phyloP scores from a whole-genome alignment of 2,797 vertebrate species.

The Parauchenoglanis punctatus region DNA sequence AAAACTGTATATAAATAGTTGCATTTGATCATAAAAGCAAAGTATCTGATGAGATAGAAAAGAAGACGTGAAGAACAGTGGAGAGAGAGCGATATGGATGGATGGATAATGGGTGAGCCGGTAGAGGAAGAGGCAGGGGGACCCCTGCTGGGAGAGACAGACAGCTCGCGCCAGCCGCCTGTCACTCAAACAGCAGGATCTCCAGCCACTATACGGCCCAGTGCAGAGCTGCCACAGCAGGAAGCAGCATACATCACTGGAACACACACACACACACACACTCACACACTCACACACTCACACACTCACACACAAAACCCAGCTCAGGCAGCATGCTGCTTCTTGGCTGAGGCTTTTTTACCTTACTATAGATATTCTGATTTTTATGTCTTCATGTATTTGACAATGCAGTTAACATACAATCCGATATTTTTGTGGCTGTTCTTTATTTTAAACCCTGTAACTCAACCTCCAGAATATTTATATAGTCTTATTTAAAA shows the following conservation, averaged over 20 bases:
- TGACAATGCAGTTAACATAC: not conserved
- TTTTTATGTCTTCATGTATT: not conserved
- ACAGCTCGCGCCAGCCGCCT: conserved; percentile 71
- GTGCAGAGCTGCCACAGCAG: conserved; percentile 71
- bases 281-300: conserved; percentile 34
- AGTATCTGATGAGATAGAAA: conserved; percentile 25
- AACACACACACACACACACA: conserved; percentile 72
- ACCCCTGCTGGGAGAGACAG: conserved; percentile 77
- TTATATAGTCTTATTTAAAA: not conserved
- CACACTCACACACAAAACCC: not conserved
- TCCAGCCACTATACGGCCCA: conserved; percentile 71
- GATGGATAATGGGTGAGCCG: conserved; percentile 56
- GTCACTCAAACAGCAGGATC: conserved; percentile 82
- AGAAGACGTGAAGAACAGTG: conserved; percentile 7
- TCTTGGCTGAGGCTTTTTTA: conserved; percentile 20
- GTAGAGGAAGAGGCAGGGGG: conserved; percentile 64
- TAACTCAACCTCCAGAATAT: not conserved
- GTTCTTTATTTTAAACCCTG: not conserved
- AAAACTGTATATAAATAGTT: not conserved
- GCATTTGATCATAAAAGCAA: conserved; percentile 12
- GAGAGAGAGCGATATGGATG: conserved; percentile 18
- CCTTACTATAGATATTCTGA: conserved; percentile 21
- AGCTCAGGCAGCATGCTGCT: conserved; percentile 7
- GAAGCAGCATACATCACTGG: conserved; percentile 80
- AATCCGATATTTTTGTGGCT: not conserved